Percentiles rank a stretch among this genome's conserved stretches.
These are phyloP conservation scores for Scaptomyza flava DNA, from an alignment of 2,888 invertebrate genomes.

Conservation along the genomic window DNA sequence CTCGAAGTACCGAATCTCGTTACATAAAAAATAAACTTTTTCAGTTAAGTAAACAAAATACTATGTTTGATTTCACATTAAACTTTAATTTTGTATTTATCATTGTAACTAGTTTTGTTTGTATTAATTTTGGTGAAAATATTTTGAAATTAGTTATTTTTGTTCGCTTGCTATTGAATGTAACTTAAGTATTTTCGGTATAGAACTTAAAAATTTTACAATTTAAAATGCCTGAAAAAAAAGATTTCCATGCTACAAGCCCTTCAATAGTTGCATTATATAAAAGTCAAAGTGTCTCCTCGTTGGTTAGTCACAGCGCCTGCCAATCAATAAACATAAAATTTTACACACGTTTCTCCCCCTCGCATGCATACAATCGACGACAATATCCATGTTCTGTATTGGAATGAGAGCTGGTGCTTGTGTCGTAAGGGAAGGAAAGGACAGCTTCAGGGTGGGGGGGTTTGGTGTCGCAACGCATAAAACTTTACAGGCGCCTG, in stretches of 20 bases:
- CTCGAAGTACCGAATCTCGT: conserved; percentile 6
- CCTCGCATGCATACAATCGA: conserved; percentile 37
- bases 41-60: background rate
- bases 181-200: no score
- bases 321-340: conserved; percentile 76
- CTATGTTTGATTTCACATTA: no score
- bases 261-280: conserved; percentile 23
- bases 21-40: background rate
- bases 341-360: conserved; percentile 50
- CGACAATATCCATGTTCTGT: conserved; percentile 48
- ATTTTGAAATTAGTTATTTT: no score
- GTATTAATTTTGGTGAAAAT: no score
- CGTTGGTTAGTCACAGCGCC: conserved; percentile 34
- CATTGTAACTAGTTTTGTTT: no score
- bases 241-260: background rate
- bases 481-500: conserved; percentile 71
- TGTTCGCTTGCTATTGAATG: no score
- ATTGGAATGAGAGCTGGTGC: background rate
- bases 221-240: background rate
- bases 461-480: conserved; percentile 38
- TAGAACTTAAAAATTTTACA: background rate
- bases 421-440: background rate
- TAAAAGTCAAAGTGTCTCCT: conserved; percentile 40
- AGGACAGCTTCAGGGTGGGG: no score
- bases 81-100: no score